Conservation (phyloP, 2,113 vertebrate species). For the Isichthys henryi region DNA sequence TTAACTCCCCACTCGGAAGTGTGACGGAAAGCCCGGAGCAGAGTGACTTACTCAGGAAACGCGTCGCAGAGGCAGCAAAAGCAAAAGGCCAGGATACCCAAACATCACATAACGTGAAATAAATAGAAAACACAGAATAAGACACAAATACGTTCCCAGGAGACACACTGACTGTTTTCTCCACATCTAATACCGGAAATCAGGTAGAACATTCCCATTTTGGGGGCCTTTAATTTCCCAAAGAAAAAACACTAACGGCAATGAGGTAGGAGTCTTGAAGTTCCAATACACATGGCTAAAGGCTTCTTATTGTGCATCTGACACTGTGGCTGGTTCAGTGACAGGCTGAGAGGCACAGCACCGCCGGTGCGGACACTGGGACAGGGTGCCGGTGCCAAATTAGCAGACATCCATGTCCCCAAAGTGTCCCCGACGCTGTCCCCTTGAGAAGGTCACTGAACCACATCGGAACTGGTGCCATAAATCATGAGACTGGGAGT, state of each 20-base stretch:
- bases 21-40: background rate
- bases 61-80: conserved; percentile 13
- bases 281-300: background rate
- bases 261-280: background rate
- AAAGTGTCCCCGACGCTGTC: background rate
- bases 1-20: background rate
- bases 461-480: background rate
- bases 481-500: background rate
- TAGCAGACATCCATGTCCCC: background rate
- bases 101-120: background rate
- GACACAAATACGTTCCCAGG: background rate
- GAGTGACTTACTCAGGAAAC: conserved; percentile 35
- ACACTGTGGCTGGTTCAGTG: background rate
- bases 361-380: background rate
- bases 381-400: background rate
- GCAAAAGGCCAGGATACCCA: background rate
- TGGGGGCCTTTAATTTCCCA: background rate
- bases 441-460: background rate
- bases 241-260: background rate
- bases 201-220: background rate
- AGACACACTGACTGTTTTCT: background rate
- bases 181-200: background rate
- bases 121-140: background rate
- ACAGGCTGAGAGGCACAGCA: background rate
- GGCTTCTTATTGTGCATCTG: background rate